Evolutionary conservation across 2,888 invertebrate species (phyloP).

Genomic region (Holacanthella duospinosa): DNA sequence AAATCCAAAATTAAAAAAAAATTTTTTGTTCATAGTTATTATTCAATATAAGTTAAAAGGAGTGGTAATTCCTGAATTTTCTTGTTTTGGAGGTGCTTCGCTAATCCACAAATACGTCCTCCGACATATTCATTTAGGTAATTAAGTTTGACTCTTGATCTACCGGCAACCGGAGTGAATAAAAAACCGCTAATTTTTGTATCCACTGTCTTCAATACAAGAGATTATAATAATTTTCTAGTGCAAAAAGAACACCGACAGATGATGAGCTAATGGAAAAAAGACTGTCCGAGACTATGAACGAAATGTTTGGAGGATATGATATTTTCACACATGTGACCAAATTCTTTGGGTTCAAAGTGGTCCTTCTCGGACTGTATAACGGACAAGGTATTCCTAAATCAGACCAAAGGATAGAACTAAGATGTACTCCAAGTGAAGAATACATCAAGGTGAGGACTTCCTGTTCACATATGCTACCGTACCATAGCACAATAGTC

Average conservation of each 20-base stretch:
- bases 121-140: too few relatives aligned
- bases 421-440: slow-evolving; percentile 67
- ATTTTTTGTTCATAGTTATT: too few relatives aligned
- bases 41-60: too few relatives aligned
- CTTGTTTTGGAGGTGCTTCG: too few relatives aligned
- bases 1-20: too few relatives aligned
- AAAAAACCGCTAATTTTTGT: too few relatives aligned
- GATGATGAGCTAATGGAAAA: not conserved
- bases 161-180: too few relatives aligned
- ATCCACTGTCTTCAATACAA: too few relatives aligned
- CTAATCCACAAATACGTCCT: too few relatives aligned
- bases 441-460: slow-evolving; percentile 49
- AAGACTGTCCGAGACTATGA: not conserved
- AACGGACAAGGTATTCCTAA: slow-evolving; percentile 78
- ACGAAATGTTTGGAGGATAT: slow-evolving; percentile 52
- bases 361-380: slow-evolving; percentile 78
- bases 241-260: not conserved
- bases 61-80: too few relatives aligned
- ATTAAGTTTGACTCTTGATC: too few relatives aligned
- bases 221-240: not conserved
- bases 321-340: slow-evolving; percentile 96
- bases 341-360: slow-evolving; percentile 83
- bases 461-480: not conserved
- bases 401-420: slow-evolving; percentile 65
- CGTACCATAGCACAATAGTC: not conserved